A percentile compares a stretch with the other conserved stretches of the same genome.
Conservation (phyloP, 2,797 vertebrate genomes). For the Helarctos malayanus region DNA sequence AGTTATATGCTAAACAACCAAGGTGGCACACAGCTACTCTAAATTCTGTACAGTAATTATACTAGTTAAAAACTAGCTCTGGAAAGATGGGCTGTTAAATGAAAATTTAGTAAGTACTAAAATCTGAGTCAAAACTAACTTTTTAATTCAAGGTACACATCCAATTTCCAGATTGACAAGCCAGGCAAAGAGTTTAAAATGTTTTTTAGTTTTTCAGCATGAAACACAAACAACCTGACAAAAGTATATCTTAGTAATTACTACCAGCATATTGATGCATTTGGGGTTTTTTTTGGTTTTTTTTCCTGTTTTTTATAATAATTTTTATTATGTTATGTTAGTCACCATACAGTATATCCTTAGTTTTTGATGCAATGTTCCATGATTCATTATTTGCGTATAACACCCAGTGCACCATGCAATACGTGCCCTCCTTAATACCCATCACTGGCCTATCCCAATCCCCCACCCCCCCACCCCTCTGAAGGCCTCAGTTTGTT, state of each 20-base stretch:
- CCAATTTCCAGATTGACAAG: not conserved
- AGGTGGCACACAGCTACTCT: conserved; percentile 52
- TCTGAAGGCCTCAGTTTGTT: no score
- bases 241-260: not conserved
- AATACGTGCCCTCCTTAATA: no score
- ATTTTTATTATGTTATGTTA: no score
- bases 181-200: not conserved
- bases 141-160: conserved; percentile 8
- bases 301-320: no score
- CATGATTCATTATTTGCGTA: no score
- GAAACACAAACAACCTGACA: not conserved
- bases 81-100: conserved; percentile 66
- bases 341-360: no score
- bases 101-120: conserved; percentile 79
- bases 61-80: conserved; percentile 54
- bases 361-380: no score
- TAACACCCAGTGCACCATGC: no score
- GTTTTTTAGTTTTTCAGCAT: conserved; percentile 16
- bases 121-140: conserved; percentile 73
- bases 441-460: no score
- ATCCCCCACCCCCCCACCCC: no score
- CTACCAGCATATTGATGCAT: not conserved
- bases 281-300: no score
- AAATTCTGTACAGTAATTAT: conserved; percentile 62
- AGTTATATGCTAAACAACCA: conserved; percentile 53